Conservation (phyloP, 2,888 invertebrate species). For the Drosophila lacicola region DNA sequence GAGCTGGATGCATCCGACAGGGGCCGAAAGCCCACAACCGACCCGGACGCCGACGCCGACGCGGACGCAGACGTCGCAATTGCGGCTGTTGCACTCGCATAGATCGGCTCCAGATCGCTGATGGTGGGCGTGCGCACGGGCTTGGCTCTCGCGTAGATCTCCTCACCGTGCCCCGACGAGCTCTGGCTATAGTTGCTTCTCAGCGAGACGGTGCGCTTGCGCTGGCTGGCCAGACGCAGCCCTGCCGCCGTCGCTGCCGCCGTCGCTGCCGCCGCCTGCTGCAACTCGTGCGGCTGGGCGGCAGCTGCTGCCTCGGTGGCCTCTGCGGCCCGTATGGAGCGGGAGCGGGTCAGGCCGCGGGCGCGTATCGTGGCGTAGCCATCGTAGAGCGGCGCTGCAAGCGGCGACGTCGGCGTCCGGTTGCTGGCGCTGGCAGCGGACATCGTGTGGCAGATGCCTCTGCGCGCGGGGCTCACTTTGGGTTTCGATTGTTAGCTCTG, state of each 20-base stretch:
- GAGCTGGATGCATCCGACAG: constrained; percentile 83
- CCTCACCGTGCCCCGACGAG: constrained; percentile 63
- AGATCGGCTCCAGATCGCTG: constrained; percentile 81
- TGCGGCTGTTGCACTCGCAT: constrained; percentile 68
- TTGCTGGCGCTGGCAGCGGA: constrained; percentile 68
- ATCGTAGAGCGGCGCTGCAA: constrained; percentile 89
- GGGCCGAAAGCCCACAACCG: constrained; percentile 75
- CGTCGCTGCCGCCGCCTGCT: constrained; percentile 1
- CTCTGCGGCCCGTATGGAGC: constrained; percentile 84
- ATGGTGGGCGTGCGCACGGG: constrained; percentile 82
- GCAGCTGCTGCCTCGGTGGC: constrained; percentile 75
- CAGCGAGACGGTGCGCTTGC: constrained; percentile 81
- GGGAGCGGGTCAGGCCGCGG: constrained; percentile 85
- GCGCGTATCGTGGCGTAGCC: constrained; percentile 94
- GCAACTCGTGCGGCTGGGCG: constrained; percentile 50
- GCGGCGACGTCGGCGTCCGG: constrained; percentile 69
- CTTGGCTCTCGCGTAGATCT: constrained; percentile 78
- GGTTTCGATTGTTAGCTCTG: constrained; percentile 19
- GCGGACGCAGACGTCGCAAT: neutral
- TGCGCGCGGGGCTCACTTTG: constrained; percentile 13
- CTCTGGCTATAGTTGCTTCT: constrained; percentile 78
- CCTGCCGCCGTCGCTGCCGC: neutral
- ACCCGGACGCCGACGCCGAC: too few relatives aligned
- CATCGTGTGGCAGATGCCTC: constrained; percentile 49
- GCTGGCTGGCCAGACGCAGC: constrained; percentile 46